Conservation (phyloP, 2,113 vertebrate genomes). For the Beaufortia kweichowensis region DNA sequence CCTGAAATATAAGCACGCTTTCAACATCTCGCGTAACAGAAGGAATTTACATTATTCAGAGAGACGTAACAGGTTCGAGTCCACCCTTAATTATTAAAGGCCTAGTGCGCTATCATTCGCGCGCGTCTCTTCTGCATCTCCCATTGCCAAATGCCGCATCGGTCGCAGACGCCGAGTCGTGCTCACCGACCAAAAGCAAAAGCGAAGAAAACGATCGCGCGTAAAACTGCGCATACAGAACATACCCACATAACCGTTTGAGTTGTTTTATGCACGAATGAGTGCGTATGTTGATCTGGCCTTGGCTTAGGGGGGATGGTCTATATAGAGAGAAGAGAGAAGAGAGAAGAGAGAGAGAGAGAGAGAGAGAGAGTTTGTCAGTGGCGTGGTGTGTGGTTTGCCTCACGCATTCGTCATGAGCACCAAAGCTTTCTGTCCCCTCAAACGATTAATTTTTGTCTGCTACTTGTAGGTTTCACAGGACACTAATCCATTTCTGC, state of each 20-base stretch:
- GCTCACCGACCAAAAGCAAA: conserved; percentile 3
- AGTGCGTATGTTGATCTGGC: conserved; percentile 19
- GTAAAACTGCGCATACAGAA: conserved; percentile 4
- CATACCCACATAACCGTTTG: neutral
- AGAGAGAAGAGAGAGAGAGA: neutral
- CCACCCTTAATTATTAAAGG: conserved; percentile 34
- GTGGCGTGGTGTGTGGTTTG: conserved; percentile 15
- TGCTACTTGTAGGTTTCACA: neutral
- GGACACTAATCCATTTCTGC: neutral
- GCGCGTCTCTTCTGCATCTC: conserved; percentile 27
- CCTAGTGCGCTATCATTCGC: conserved; percentile 35
- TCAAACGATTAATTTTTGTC: conserved; percentile 12
- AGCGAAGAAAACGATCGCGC: neutral
- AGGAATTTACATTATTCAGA: conserved; percentile 26
- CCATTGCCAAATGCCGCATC: conserved; percentile 31
- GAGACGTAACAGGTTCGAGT: conserved; percentile 48
- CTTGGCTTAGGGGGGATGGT: conserved; percentile 7
- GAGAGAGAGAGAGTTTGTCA: conserved; percentile 22
- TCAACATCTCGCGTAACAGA: conserved; percentile 9
- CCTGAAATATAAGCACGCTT: conserved; percentile 4
- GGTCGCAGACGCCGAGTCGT: conserved; percentile 1
- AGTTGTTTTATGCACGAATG: neutral
- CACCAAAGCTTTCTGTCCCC: conserved; percentile 18
- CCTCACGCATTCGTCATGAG: conserved; percentile 29
- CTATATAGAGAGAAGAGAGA: no score